Evolutionary conservation across 2,797 vertebrate species (phyloP), one percentile per base, ranked within the genome.

Genomic region (Gambusia yucatana): DNA sequence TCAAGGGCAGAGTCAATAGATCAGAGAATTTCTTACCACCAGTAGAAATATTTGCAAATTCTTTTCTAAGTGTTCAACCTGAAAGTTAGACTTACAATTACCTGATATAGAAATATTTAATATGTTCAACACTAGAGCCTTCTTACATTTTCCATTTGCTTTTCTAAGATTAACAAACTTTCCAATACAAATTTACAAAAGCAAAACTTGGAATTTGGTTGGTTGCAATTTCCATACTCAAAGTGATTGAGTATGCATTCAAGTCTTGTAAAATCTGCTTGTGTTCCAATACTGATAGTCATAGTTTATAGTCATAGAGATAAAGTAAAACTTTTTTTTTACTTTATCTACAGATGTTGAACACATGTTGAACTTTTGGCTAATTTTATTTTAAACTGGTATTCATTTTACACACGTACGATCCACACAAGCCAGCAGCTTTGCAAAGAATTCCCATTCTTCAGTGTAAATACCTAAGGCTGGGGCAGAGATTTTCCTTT

Each of bases 1-100:
- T 44, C 72, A 30, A 78, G 77, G 77, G 61, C 77, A 41, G 65
- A 80, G 70, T 79, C 20, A 82, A 63, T 65, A 76, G 48, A 65
- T 59, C 43, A 69, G 59, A 78, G 75, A 82, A 44, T 75, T 59
- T 63, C 57, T 7, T 67, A 25, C 65, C 79, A 33, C 6, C 44
- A n/a, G 36, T 71, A 59, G 4, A 39, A 47, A 33, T 63, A 11
- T 78, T 75, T 77, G 72, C 41, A n/a, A 1, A 43, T 0, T 0
- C 1, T 74, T 72, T 76, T 75, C 28, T 57, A 39, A 52, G 47
- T 6, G 4, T 72, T 4, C 43, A 20, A 47, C 44, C 30, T 17
- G 17, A 65, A 65, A 39, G 30, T 44, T 36, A 36, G 28, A 39
- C 43, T 75, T 28, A 47, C 6, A 20, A 5, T n/a, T 2, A 0